Percentiles rank a stretch among this genome's conserved stretches.
Evolutionary conservation across 2,888 invertebrate species (phyloP).

Genomic region (Melinaea marsaeus): DNA sequence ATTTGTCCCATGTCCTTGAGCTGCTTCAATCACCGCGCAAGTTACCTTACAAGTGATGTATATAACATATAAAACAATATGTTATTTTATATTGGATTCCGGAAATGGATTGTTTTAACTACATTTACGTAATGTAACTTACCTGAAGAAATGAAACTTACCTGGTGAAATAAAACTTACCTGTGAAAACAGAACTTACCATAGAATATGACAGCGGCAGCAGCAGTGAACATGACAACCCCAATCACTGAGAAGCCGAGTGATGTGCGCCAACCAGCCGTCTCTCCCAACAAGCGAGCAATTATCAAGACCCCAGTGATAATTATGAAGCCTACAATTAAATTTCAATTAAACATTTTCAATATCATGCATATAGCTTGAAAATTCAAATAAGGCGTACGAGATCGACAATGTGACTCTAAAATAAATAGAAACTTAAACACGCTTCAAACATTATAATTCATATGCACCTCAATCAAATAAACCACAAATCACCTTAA

Average conservation of each 20-base stretch:
- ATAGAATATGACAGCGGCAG: constrained; percentile 81
- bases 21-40: too few relatives aligned
- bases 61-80: too few relatives aligned
- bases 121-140: not conserved
- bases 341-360: not conserved
- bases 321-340: constrained; percentile 77
- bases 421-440: too few relatives aligned
- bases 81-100: too few relatives aligned
- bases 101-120: too few relatives aligned
- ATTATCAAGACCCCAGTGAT: constrained; percentile 80
- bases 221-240: constrained; percentile 80
- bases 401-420: too few relatives aligned
- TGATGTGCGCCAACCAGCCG: constrained; percentile 80
- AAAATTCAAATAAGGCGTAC: too few relatives aligned
- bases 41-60: too few relatives aligned
- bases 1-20: too few relatives aligned
- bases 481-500: constrained; percentile 31
- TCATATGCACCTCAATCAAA: constrained; percentile 10
- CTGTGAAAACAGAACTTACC: constrained; percentile 44
- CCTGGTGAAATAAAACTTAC: not conserved
- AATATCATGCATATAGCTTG: too few relatives aligned
- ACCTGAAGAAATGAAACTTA: not conserved
- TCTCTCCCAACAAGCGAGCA: constrained; percentile 79
- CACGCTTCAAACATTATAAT: not conserved
- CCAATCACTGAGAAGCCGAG: constrained; percentile 80